Conservation (phyloP, 2,797 vertebrate species). For the Myotis daubentonii region DNA sequence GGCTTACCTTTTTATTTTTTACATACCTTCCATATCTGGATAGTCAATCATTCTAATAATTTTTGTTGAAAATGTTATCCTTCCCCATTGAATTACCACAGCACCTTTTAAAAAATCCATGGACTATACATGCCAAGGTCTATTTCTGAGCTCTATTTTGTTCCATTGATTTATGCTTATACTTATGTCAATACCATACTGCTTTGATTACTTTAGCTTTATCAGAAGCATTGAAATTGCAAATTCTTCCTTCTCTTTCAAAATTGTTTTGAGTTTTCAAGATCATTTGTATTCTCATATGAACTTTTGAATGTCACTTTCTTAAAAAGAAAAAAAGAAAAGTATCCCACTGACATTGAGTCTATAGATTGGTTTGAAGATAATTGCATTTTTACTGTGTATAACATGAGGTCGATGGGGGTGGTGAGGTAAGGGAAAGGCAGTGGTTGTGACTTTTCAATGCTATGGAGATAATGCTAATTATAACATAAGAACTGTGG, state of each 20-base stretch:
- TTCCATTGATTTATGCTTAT: neutral
- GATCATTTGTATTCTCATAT: neutral
- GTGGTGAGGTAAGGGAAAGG: neutral
- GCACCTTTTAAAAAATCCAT: neutral
- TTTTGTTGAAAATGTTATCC: neutral
- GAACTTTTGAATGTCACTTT: constrained; percentile 16
- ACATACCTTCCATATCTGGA: neutral
- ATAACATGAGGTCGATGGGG: neutral
- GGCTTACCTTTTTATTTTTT: neutral
- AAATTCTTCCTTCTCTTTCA: neutral
- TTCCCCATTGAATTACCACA: neutral
- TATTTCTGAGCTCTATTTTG: neutral
- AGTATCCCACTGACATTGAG: neutral
- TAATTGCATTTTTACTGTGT: neutral
- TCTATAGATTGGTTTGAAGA: neutral
- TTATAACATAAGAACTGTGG: neutral
- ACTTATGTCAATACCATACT: neutral
- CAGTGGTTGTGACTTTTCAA: neutral
- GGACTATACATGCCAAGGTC: neutral
- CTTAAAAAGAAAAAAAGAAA: neutral
- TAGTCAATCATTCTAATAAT: neutral
- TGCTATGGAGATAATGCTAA: neutral
- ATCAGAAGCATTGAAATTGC: neutral
- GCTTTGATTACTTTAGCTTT: neutral
- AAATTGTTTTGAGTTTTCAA: neutral